A percentile compares a stretch with the other conserved stretches of the same genome.
Conservation (phyloP, 92 coral and sea anemone species). For the Porites cylindrica region DNA sequence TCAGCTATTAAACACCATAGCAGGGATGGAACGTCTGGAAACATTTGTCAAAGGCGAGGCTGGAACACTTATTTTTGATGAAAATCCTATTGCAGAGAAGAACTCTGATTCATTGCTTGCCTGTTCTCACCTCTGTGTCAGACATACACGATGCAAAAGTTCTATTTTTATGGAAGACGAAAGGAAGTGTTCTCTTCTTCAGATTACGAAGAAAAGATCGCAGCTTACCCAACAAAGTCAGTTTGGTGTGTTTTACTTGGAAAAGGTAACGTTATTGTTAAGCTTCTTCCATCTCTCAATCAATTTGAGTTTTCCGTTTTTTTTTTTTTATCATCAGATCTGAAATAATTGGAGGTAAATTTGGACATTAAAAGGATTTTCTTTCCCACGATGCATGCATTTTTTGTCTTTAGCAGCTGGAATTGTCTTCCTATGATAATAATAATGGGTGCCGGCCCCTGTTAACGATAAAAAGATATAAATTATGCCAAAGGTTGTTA, state of each 20-base stretch:
- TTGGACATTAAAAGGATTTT: too few relatives aligned
- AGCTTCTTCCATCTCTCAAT: neutral
- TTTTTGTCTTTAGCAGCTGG: too few relatives aligned
- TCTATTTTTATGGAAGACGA: neutral
- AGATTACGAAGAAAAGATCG: constrained; percentile 18
- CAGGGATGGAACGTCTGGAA: neutral
- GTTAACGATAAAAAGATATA: too few relatives aligned
- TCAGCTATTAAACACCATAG: neutral
- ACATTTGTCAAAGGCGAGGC: neutral
- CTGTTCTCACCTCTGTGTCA: neutral
- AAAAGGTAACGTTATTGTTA: neutral
- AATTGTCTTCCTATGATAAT: too few relatives aligned
- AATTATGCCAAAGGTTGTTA: too few relatives aligned
- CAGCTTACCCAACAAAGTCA: neutral
- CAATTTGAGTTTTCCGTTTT: too few relatives aligned
- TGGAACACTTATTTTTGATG: neutral
- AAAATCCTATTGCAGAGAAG: constrained; percentile 1
- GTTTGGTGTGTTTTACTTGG: neutral
- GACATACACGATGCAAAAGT: constrained; percentile 5
- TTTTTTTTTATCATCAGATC: too few relatives aligned
- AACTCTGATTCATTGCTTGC: neutral
- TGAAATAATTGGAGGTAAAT: neutral
- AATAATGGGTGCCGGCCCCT: too few relatives aligned
- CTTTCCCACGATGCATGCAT: too few relatives aligned
- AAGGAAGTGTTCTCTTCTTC: neutral